phyloP scores from a whole-genome alignment of 2,888 invertebrate genomes.

The Nineta flava region DNA sequence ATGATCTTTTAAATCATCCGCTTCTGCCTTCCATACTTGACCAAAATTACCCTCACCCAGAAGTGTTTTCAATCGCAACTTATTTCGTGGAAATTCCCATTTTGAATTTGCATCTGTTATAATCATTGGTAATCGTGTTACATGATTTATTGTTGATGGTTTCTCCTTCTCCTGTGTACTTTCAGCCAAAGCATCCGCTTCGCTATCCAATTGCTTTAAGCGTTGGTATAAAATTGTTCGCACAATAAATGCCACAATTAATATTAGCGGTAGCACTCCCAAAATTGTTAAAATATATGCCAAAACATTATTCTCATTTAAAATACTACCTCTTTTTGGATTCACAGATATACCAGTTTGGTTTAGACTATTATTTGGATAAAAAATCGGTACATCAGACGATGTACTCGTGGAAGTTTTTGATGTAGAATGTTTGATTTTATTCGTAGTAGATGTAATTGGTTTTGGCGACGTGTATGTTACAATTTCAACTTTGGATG shows the following conservation, averaged over 20 bases:
- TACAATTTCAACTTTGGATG: neutral
- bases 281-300: conserved; percentile 43
- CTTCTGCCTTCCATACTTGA: conserved; percentile 76
- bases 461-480: conserved; percentile 5
- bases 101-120: conserved; percentile 37
- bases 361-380: neutral
- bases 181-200: conserved; percentile 42
- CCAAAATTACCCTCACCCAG: conserved; percentile 77
- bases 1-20: conserved; percentile 61
- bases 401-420: neutral
- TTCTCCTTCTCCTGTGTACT: conserved; percentile 37
- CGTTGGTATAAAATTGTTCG: conserved; percentile 34
- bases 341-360: conserved; percentile 13
- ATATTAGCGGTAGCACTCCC: conserved; percentile 40
- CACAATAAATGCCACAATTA: conserved; percentile 38
- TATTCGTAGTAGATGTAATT: neutral
- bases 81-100: conserved; percentile 66
- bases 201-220: conserved; percentile 34
- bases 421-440: neutral
- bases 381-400: neutral
- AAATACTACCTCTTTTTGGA: conserved; percentile 29
- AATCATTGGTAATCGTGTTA: conserved; percentile 19
- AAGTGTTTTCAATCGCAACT: conserved; percentile 59
- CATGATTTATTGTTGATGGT: conserved; percentile 29
- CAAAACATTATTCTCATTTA: conserved; percentile 35